Conservation (phyloP, 2,888 invertebrate species). For the Thelaira solivaga region DNA sequence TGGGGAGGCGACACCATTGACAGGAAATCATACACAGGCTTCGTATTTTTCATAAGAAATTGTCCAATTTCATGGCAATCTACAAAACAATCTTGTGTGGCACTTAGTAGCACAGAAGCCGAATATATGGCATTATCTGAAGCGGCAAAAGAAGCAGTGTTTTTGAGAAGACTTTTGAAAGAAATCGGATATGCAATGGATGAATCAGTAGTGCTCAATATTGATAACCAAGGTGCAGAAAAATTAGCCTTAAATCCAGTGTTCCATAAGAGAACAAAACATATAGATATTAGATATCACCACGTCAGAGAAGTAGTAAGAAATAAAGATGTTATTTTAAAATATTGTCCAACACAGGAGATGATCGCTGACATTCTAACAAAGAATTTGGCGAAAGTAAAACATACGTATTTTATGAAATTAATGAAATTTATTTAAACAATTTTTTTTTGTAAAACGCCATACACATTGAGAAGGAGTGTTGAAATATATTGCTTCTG, state of each 20-base stretch:
- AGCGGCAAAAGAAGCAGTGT: neutral
- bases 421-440: conserved; percentile 4
- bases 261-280: neutral
- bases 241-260: neutral
- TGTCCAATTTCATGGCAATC: neutral
- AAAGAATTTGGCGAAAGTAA: conserved; percentile 4
- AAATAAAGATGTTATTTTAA: neutral
- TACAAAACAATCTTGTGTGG: neutral
- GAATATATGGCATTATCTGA: neutral
- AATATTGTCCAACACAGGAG: neutral
- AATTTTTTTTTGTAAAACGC: neutral
- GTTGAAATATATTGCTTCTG: neutral
- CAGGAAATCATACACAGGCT: neutral
- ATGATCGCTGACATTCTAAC: conserved; percentile 16
- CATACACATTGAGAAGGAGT: neutral
- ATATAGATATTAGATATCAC: no score
- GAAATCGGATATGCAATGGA: neutral
- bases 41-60: neutral
- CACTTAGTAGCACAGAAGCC: neutral
- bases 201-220: neutral
- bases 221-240: neutral
- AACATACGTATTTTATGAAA: conserved; percentile 3
- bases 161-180: no score
- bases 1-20: neutral
- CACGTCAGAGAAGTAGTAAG: neutral